Percentiles rank a stretch among this genome's conserved stretches.
These are phyloP conservation scores for Coleophora deauratella DNA, from an alignment of 2,888 invertebrate genomes.

Conservation along the genomic window DNA sequence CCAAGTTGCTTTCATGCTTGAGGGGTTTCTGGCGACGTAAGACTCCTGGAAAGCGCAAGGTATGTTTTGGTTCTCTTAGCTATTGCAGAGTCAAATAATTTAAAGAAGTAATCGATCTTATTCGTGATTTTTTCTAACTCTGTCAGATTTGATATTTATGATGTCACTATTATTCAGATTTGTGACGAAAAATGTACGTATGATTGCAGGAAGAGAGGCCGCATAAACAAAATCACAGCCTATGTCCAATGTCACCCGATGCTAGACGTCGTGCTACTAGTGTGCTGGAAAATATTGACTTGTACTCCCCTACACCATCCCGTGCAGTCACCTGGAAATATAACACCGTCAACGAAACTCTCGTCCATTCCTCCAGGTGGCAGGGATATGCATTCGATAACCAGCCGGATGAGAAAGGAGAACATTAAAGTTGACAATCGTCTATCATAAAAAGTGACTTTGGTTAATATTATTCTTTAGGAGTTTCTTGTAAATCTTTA, in stretches of 20 bases:
- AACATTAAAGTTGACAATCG: slow-evolving; percentile 16
- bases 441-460: no score
- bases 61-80: slow-evolving; percentile 12
- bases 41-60: slow-evolving; percentile 45
- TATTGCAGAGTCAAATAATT: slow-evolving; percentile 2
- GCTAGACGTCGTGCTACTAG: slow-evolving; percentile 45
- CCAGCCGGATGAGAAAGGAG: slow-evolving; percentile 26
- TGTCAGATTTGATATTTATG: neutral
- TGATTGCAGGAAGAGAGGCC: slow-evolving; percentile 31
- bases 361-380: slow-evolving; percentile 51
- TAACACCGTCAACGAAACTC: slow-evolving; percentile 54
- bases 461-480: no score
- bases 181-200: neutral
- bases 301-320: slow-evolving; percentile 36
- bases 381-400: slow-evolving; percentile 46
- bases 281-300: slow-evolving; percentile 38
- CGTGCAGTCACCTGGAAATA: slow-evolving; percentile 47
- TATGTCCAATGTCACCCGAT: slow-evolving; percentile 48
- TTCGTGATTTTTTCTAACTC: slow-evolving; percentile 4
- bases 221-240: slow-evolving; percentile 28
- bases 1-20: slow-evolving; percentile 46
- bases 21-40: slow-evolving; percentile 60
- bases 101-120: slow-evolving; percentile 3
- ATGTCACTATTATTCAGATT: no score
- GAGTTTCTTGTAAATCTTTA: no score